Evolutionary conservation across 2,888 invertebrate species (phyloP), one percentile per base, ranked within the genome.

Genomic region (Eupithecia dodoneata): DNA sequence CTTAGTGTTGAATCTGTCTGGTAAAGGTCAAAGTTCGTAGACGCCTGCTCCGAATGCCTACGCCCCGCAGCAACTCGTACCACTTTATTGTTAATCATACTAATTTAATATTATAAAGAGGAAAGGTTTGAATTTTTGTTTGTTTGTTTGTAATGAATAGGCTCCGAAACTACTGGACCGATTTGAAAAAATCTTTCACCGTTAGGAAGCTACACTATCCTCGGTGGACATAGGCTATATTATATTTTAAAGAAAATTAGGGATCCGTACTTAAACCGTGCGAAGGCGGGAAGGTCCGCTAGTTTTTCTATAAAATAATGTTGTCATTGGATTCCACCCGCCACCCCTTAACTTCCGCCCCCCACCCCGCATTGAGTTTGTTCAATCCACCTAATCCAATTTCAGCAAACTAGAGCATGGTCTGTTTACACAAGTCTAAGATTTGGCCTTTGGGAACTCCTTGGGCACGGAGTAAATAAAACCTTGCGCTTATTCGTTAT

Each of bases 1-100:
- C 59, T 10, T 18, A 59, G 9, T 59, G 10, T 59, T 18, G 18
- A 18, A 59, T 59, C 59, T 9, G 18, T 30, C 63, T 63, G 63
- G 63, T 59, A 59, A 59, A 59, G 55, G 55, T 59, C 55, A 59
- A n/a, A 59, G 55, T 59, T 59, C 76, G 76, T 77, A 74, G 77
- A 72, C 52, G 67, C 18, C 71, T 13, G 49, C 71, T 77, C 71
- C 71, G 71, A 63, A 45, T 18, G 59, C 65, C 73, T 73, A 66
- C 71, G 63, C 42, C 52, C 41, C 65, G 65, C 18, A 41, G 66
- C 44, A 41, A 65, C 15, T 41, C 71, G 76, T 74, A 76, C 71
- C 70, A 3, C 76, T 76, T 76, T 70, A 47, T 55, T 41, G 44
- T 18, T 63, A 45, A 18, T 52, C 73, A 70, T 73, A 30, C 30